Percentiles rank a stretch among this genome's conserved stretches.
Evolutionary conservation across 64 coral and sea anemone genomes (phyloP).

Genomic region (Platygyra sinensis): DNA sequence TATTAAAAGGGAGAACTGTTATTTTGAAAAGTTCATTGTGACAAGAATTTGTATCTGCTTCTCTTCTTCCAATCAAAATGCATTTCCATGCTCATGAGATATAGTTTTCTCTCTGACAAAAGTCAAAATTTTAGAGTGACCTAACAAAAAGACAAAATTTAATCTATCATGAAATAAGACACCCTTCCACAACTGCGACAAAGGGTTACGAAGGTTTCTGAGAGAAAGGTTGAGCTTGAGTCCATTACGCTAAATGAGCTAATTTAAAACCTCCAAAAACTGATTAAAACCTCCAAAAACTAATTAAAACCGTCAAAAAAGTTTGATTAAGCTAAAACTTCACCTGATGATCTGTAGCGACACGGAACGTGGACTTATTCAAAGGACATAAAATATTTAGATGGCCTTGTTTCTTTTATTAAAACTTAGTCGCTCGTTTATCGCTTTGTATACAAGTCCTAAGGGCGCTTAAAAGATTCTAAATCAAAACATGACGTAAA

Average conservation of each 20-base stretch:
- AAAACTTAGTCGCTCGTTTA: constrained; percentile 25
- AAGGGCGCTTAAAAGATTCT: neutral
- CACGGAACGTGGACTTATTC: constrained; percentile 33
- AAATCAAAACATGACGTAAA: constrained; percentile 13
- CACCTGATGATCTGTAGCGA: neutral
- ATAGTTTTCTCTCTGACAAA: no score
- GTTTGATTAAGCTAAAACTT: neutral
- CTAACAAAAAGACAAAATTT: no score
- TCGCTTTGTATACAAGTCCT: constrained; percentile 5
- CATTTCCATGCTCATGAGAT: no score
- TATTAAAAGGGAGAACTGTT: no score
- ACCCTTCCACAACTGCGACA: no score
- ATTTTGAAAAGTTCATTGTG: no score
- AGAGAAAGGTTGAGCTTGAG: neutral
- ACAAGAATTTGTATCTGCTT: no score
- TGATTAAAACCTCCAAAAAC: neutral
- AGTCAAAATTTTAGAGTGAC: no score
- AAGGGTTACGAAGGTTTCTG: neutral
- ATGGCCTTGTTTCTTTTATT: constrained; percentile 6
- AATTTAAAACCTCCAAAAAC: neutral
- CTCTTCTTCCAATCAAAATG: no score
- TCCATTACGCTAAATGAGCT: no score
- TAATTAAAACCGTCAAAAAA: neutral
- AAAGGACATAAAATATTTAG: constrained; percentile 44
- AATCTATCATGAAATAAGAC: no score